Evolutionary conservation across 1,140 invertebrate genomes (phyloP), one percentile per base, ranked within the genome.

Genomic region (Lamellibrachia luymesi): DNA sequence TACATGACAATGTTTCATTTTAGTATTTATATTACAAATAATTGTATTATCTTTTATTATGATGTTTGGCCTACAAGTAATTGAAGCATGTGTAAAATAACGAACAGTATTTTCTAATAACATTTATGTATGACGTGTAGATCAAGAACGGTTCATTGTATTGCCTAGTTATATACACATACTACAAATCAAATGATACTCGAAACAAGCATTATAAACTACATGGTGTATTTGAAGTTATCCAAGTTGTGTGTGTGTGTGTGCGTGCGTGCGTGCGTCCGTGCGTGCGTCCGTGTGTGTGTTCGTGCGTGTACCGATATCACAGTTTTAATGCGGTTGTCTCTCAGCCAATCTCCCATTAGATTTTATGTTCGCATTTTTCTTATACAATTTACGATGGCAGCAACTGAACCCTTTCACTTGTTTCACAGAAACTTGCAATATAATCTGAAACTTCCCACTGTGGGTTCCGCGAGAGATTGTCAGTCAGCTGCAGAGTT

Each of bases 1-100:
- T 91, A 49, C n/a, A 2, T 91, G 90, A 91, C n/a, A 17, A 91
- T 91, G 90, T n/a, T 91, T 80, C 13, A 22, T 80, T 80, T 80
- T 80, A 22, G 7, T 80, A 22, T 80, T 10, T 38, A 22, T 22
- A 22, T 80, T 80, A 80, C 13, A 8, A 17, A 10, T 10, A 22
- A 80, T 6, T 22, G 17, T 80, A 22, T 22, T 80, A 80, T 80
- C 13, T 38, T 38, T 38, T 38, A 38, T 38, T 38, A 38, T 38
- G 38, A 38, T 38, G 38, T 38, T 38, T 38, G 38, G 38, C 38
- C 38, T 38, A 38, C 38, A 80, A 17, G 17, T 80, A 80, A 22
- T 80, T 6, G 64, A 56, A 56, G 52, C 52, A 13, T 13, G 52
- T 7, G 13, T 56, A 13, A 7, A 56, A 56, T 56, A 1, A 56